phyloP scores from a whole-genome alignment of 1,140 invertebrate genomes.

The Bombus picipes region DNA sequence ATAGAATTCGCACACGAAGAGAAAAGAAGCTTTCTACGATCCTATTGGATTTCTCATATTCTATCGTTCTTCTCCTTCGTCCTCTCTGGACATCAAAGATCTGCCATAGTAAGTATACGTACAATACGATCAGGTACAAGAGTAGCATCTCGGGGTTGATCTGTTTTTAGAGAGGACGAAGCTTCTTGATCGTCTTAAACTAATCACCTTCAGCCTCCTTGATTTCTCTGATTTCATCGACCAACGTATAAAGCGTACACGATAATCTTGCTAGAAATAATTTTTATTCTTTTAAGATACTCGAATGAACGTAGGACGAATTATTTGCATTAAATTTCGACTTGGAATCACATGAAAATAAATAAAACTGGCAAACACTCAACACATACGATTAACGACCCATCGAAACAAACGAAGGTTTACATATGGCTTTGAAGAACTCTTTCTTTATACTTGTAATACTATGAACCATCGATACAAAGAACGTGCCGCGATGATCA shows the following conservation, averaged over 20 bases:
- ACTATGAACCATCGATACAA: neutral
- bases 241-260: constrained; percentile 21
- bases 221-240: neutral
- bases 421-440: neutral
- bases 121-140: constrained; percentile 77
- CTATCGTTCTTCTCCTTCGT: constrained; percentile 43
- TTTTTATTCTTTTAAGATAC: constrained; percentile 24
- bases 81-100: constrained; percentile 55
- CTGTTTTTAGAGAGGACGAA: constrained; percentile 60
- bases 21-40: neutral
- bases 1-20: neutral
- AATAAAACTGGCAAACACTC: neutral
- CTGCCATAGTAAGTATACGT: constrained; percentile 66
- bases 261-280: constrained; percentile 30
- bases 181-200: constrained; percentile 24
- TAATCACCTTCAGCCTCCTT: constrained; percentile 26
- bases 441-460: neutral
- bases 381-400: neutral
- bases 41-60: neutral
- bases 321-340: neutral
- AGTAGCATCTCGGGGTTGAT: constrained; percentile 74
- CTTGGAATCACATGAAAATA: neutral
- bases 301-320: neutral
- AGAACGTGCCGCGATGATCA: constrained; percentile 2
- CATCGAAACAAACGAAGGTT: neutral